Evolutionary conservation across 2,888 invertebrate genomes (phyloP), one percentile per base, ranked within the genome.

Genomic region (Hofmannophila pseudospretella): DNA sequence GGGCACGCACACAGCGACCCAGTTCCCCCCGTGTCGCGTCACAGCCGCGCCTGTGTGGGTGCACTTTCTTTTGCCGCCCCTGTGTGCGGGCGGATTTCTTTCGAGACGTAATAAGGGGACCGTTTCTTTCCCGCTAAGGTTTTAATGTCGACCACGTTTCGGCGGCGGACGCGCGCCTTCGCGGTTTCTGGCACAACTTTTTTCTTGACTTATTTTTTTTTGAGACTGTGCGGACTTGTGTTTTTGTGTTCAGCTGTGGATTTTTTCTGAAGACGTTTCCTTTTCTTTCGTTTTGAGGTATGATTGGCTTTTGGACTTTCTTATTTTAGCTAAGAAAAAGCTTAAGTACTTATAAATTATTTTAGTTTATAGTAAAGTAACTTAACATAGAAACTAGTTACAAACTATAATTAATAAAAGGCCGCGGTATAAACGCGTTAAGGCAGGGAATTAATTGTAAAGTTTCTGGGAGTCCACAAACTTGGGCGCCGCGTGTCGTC

Each of bases 61-160:
- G 77, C 58, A 78, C 80, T 65, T 85, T 79, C 84, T 82, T 84
- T 79, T 73, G 71, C 55, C 61, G 45, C 67, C 68, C 60, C 67
- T 85, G 84, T 85, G 82, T 78, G 84, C 76, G 77, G 63, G 80
- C 48, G 81, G 79, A 85, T 86, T 85, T 86, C 85, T 86, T 85
- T 85, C 81, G 84, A 84, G 85, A 84, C 82, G 84, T 85, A 84
- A 84, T 85, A 85, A 86, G 85, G 86, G 86, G 85, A 84, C 84
- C 73, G 79, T 85, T 86, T 85, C 82, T 82, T 86, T 86, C 80
- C 82, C 84, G 82, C 82, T 78, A 81, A 82, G 86, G 86, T 85
- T 85, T 86, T 86, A 86, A 86, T 86, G 86, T 82, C 76, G 82
- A 84, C 82, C 84, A 81, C 85, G 85, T 72, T 86, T 81, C 77